Evolutionary conservation across 2,797 vertebrate species (phyloP), one percentile per base, ranked within the genome.

Genomic region (Lateolabrax maculatus): DNA sequence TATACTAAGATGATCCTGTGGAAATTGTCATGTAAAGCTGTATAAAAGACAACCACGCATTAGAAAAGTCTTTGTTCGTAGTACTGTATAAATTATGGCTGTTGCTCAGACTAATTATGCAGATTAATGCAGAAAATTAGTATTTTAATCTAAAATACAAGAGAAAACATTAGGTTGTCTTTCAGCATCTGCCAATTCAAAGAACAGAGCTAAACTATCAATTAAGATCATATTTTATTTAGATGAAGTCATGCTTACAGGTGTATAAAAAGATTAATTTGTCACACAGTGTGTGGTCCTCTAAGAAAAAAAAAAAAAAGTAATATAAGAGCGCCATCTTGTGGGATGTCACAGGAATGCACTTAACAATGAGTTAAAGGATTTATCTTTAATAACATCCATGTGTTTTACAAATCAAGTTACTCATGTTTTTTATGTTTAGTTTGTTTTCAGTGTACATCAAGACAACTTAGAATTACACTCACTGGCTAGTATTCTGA

Each of bases 301-400:
- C 58, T 19, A 6, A 51, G 43, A 81, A 2, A 68, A 56, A 75
- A 62, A 21, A 41, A 57, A 62, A 58, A 11, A 16, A 5, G 31
- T 34, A 34, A 75, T 41, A 48, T n/a, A 57, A 75, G 34, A 56
- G 81, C 88, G 64, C 89, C 88, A 90, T 75, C 91, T 90, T 27
- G 83, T 92, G 93, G 91, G 53, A 63, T 21, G 25, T 66, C 8
- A 83, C 19, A 80, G 83, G 60, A 89, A 86, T 72, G 68, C 80
- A 86, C 15, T 23, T 18, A 34, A 23, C 12, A 25, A 4, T 4
- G 4, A 73, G 36, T 37, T 46, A 12, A 43, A 58, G 23, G 21
- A 23, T 41, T 23, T 27, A 2, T 7, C 8, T 62, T 71, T 44
- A 34, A 58, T 34, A 73, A 37, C 21, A 27, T 58, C n/a, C 27